Conservation (phyloP, 2,888 invertebrate species). For the Polymixis lichenea region DNA sequence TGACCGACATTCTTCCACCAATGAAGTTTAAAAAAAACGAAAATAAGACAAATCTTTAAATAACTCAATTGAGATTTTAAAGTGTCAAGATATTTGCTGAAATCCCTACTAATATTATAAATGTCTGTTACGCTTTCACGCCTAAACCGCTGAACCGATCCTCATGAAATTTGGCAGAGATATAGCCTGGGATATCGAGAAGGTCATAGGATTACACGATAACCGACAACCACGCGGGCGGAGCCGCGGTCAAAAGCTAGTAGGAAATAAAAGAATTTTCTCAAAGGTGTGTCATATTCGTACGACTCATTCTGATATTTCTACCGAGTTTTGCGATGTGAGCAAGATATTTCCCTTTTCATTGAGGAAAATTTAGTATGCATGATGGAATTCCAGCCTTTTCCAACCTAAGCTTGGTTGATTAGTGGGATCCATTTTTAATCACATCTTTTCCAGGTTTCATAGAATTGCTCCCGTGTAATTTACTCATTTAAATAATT, state of each 20-base stretch:
- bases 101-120: neutral
- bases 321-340: neutral
- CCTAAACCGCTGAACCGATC: too few species aligned
- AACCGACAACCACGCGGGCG: too few species aligned
- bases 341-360: neutral
- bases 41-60: neutral
- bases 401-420: neutral
- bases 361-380: neutral
- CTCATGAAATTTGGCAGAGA: too few species aligned
- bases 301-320: neutral
- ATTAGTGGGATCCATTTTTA: neutral
- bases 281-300: neutral
- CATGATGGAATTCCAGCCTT: neutral
- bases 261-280: neutral
- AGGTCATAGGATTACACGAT: too few species aligned
- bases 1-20: neutral
- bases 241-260: too few species aligned
- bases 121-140: too few species aligned
- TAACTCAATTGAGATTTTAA: neutral
- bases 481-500: neutral
- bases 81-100: neutral
- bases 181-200: too few species aligned
- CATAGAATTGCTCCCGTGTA: neutral
- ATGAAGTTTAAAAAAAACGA: slow-evolving; percentile 9
- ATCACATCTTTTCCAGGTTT: neutral